These are phyloP conservation scores for Synanthedon vespiformis DNA, from an alignment of 2,888 invertebrate species.

Conservation along the genomic window DNA sequence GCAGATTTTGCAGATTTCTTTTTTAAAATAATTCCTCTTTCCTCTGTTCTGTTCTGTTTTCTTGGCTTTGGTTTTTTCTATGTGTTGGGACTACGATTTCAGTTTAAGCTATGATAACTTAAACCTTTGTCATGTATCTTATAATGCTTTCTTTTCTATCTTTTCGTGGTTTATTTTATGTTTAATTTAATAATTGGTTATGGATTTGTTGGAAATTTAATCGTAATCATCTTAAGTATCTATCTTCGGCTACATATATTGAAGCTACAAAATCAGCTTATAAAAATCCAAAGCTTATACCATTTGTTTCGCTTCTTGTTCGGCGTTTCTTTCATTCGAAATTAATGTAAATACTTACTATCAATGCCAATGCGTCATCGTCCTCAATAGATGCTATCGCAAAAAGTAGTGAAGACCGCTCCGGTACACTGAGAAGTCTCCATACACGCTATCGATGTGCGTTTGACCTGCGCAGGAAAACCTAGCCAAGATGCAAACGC, in stretches of 20 bases:
- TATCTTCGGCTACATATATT: too few relatives aligned
- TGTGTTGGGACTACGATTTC: background rate
- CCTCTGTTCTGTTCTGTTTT: too few relatives aligned
- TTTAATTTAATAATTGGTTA: too few relatives aligned
- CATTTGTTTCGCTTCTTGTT: constrained; percentile 8
- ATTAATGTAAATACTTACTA: constrained; percentile 10
- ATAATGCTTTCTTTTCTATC: background rate
- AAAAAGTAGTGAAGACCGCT: constrained; percentile 14
- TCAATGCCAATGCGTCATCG: constrained; percentile 11
- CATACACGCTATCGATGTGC: constrained; percentile 9
- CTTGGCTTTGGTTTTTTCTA: background rate
- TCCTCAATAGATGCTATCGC: constrained; percentile 12
- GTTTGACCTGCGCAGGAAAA: constrained; percentile 14
- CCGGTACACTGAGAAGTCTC: constrained; percentile 12
- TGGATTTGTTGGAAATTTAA: too few relatives aligned
- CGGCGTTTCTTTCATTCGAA: constrained; percentile 9
- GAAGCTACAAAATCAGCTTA: constrained; percentile 7
- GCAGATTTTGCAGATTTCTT: background rate
- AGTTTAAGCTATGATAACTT: background rate
- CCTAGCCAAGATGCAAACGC: too few relatives aligned
- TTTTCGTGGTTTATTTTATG: too few relatives aligned
- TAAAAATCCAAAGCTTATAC: constrained; percentile 12
- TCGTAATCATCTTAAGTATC: too few relatives aligned
- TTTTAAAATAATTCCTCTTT: too few relatives aligned
- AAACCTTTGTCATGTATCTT: background rate